A percentile compares a stretch with the other conserved stretches of the same genome.
Evolutionary conservation across 2,113 vertebrate genomes (phyloP).

Genomic region (Thalassarche chlororhynchos): DNA sequence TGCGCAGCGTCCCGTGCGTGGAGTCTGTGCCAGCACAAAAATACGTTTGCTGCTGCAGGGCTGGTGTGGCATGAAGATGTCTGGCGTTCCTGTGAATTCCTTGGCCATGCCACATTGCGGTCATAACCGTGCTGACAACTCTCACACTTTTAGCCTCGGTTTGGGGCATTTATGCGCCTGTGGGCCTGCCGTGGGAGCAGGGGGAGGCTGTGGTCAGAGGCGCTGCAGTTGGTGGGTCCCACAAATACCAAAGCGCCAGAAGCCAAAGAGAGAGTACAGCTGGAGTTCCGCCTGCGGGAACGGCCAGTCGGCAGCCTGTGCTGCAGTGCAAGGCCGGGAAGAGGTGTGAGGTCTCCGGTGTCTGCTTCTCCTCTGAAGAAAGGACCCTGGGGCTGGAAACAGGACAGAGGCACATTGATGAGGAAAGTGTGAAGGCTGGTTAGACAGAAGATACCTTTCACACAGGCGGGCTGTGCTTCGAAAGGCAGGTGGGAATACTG

Average conservation of each 20-base stretch:
- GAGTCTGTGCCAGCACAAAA: not conserved
- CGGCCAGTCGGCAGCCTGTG: not conserved
- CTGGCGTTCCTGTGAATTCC: not conserved
- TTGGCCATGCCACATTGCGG: fast-evolving
- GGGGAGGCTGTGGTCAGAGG: not conserved
- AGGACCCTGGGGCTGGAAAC: not conserved
- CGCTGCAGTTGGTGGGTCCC: fast-evolving
- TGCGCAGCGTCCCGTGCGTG: fast-evolving
- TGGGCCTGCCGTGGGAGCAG: not conserved
- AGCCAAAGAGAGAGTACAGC: not conserved
- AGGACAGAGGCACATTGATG: fast-evolving
- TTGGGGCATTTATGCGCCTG: not conserved
- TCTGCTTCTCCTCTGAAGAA: not conserved
- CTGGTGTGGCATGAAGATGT: fast-evolving
- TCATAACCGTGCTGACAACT: not conserved
- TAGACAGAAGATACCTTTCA: not conserved
- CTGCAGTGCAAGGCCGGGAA: not conserved
- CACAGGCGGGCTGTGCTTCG: fast-evolving
- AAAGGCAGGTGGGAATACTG: not conserved
- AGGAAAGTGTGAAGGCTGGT: not conserved
- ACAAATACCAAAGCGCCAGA: not conserved
- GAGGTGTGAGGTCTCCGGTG: not conserved
- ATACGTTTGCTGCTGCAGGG: not conserved
- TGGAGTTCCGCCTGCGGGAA: not conserved
- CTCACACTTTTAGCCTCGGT: fast-evolving